phyloP scores from a whole-genome alignment of 2,113 vertebrate species.

The Cyphomyrus discorhynchus region DNA sequence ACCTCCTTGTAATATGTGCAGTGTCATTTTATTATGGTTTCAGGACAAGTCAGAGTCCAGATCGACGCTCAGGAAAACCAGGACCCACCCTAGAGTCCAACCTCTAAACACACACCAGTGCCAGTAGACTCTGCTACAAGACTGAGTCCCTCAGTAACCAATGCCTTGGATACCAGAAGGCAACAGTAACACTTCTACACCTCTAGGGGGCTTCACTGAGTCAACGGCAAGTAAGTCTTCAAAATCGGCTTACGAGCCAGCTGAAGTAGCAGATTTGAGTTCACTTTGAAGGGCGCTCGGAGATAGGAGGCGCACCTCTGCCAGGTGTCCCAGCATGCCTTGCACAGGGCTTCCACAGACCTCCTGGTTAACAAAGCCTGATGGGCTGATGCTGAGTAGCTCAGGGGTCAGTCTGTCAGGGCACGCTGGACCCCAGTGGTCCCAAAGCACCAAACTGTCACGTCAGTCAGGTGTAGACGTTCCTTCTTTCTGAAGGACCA shows the following conservation, averaged over 20 bases:
- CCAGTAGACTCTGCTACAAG: background rate
- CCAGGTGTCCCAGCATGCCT: background rate
- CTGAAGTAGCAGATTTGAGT: background rate
- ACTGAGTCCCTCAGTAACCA: background rate
- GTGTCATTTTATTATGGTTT: background rate
- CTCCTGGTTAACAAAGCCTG: background rate
- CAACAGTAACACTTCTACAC: background rate
- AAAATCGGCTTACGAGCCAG: background rate
- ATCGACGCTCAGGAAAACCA: background rate
- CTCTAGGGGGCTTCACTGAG: background rate
- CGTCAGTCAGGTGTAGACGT: background rate
- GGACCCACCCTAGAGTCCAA: background rate
- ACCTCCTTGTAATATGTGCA: background rate
- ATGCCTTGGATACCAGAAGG: background rate
- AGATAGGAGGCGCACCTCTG: background rate
- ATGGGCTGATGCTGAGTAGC: background rate
- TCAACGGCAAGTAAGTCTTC: background rate
- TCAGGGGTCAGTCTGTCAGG: background rate
- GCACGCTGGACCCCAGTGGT: background rate
- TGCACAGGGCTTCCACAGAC: background rate
- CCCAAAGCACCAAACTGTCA: background rate
- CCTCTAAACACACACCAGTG: background rate
- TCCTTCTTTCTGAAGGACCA: background rate
- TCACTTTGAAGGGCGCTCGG: background rate
- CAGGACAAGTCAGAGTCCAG: background rate